Evolutionary conservation across 2,797 vertebrate genomes (phyloP).

Genomic region (Dendrocincla tyrannina): DNA sequence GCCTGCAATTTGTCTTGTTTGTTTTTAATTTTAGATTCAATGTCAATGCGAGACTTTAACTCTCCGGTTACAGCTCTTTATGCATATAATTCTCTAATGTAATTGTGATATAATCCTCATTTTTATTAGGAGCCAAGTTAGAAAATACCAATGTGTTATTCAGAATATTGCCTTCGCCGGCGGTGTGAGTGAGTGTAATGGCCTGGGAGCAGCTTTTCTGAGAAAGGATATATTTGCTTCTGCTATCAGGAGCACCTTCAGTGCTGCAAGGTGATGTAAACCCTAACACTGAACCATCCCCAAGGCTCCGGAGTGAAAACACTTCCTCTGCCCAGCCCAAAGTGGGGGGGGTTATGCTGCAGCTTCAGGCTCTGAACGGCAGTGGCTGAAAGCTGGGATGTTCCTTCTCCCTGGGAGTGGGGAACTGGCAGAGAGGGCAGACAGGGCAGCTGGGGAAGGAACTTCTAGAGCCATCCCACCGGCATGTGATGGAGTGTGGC

Average conservation of each 20-base stretch:
- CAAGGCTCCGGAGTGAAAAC: not conserved
- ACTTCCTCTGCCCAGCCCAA: not conserved
- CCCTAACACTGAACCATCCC: not conserved
- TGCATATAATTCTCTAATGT: not conserved
- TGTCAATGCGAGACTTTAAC: conserved; percentile 46
- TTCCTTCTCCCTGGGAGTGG: not conserved
- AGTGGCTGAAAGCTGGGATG: not conserved
- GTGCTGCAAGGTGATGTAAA: not conserved
- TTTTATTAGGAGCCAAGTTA: not conserved
- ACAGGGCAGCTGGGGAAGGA: not conserved
- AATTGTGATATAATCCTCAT: conserved; percentile 31
- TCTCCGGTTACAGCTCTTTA: conserved; percentile 28
- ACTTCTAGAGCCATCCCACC: not conserved
- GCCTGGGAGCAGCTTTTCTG: not conserved
- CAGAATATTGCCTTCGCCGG: not conserved
- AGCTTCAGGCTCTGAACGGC: not conserved
- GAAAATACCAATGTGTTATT: not conserved
- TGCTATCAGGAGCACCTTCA: not conserved
- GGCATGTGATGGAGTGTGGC: not conserved
- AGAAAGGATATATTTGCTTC: not conserved
- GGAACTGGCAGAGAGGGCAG: not conserved
- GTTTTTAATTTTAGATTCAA: conserved; percentile 57
- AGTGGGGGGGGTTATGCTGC: not conserved
- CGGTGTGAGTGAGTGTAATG: not conserved
- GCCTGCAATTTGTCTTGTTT: conserved; percentile 30